Conservation (phyloP, 2,888 invertebrate genomes). For the Drosophila koepferae region DNA sequence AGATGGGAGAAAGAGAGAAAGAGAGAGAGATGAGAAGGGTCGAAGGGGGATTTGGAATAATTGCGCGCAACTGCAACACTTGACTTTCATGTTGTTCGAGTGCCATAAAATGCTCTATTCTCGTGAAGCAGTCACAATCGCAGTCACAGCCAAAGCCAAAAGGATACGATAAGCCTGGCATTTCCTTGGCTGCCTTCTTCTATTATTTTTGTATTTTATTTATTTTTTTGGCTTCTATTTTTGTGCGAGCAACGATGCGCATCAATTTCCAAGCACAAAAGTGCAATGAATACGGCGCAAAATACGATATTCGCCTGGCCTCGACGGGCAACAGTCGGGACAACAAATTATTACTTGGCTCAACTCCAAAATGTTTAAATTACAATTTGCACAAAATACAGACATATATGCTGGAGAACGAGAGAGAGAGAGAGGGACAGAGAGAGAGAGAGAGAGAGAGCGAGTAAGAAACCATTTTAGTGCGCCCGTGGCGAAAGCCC, state of each 20-base stretch:
- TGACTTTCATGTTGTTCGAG: slow-evolving; percentile 74
- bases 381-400: slow-evolving; percentile 71
- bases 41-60: slow-evolving; percentile 23
- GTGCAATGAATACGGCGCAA: slow-evolving; percentile 48
- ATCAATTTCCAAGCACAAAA: slow-evolving; percentile 68
- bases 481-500: slow-evolving; percentile 22
- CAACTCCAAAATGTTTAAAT: slow-evolving; percentile 78
- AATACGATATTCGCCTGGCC: slow-evolving; percentile 47
- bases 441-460: not conserved
- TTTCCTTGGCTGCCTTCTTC: slow-evolving; percentile 30
- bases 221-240: not conserved
- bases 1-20: too few relatives aligned
- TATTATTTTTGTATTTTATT: not conserved
- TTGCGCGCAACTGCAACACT: slow-evolving; percentile 74
- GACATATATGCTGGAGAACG: not conserved
- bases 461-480: slow-evolving; percentile 55
- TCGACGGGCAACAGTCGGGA: slow-evolving; percentile 54
- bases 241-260: slow-evolving; percentile 63
- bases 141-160: slow-evolving; percentile 30
- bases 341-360: slow-evolving; percentile 81
- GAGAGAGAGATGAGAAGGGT: not conserved
- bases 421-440: not conserved
- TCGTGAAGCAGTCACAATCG: slow-evolving; percentile 55
- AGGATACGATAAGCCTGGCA: slow-evolving; percentile 69
- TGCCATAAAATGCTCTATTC: slow-evolving; percentile 75